These are phyloP conservation scores for Barnardius zonarius DNA, from an alignment of 2,113 vertebrate species.

Conservation along the genomic window DNA sequence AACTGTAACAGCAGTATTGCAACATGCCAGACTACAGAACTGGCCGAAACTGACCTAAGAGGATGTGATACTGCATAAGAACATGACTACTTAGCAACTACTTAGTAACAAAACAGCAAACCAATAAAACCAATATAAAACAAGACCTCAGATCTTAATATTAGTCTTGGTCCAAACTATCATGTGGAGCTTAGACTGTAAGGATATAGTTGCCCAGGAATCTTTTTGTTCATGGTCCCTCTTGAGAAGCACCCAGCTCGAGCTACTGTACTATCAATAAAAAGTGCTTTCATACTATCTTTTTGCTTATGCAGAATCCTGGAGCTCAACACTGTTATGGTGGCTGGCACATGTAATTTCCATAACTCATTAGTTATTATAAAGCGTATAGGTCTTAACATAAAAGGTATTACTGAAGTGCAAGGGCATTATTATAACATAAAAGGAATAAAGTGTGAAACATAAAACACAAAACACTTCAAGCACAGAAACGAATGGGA, in stretches of 20 bases:
- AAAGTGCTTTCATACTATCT: background rate
- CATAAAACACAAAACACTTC: conserved; percentile 38
- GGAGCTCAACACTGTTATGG: background rate
- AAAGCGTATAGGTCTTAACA: background rate
- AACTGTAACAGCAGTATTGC: background rate
- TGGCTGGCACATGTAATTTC: background rate
- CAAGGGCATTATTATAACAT: background rate
- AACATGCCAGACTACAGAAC: background rate
- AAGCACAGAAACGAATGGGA: conserved; percentile 5
- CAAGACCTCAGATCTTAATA: background rate
- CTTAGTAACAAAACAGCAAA: background rate
- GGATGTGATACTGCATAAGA: background rate
- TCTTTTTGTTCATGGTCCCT: background rate
- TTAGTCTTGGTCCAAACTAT: background rate
- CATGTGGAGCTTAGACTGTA: background rate
- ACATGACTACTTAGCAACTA: background rate
- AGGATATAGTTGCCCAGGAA: background rate
- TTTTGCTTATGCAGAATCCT: background rate
- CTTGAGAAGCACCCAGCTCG: background rate
- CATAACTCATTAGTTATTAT: conserved; percentile 2
- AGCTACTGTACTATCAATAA: background rate
- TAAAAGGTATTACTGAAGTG: conserved; percentile 15
- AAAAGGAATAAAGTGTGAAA: conserved; percentile 27
- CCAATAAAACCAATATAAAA: background rate
- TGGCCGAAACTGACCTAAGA: background rate